Base-by-base conservation (phyloP, 1,140 invertebrate genomes). In the Plutomurus gul region DNA sequence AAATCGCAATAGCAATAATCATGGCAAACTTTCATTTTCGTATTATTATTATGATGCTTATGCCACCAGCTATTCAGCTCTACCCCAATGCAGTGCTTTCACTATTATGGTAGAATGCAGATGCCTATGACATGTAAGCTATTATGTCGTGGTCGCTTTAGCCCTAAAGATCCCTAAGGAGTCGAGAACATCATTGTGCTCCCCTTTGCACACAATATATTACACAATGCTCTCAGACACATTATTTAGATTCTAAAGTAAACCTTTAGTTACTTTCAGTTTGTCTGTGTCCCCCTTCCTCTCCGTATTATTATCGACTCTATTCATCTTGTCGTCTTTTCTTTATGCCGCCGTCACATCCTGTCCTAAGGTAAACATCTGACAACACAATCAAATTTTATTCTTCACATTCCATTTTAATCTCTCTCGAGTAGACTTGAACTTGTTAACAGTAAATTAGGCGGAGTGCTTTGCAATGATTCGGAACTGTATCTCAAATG, bases 171-270 rank as follows among this genome's bases (percentile, higher is more conserved):
- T 65, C 56, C 56, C 56, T 10, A 18, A 65, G 56, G 56, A 65
- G n/a, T 33, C 4, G 56, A 65, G 56, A 65, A 65, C 56, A 65
- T 65, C 27, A 33, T 33, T 65, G 56, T 65, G 36, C 30, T 65
- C 56, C 6, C 16, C 18, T n/a, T 65, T 36, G 25, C n/a, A 51
- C 20, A 51, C 47, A 51, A 22, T 51, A 51, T 20, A 51, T 22
- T 22, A 22, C 25, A 49, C 0, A 49, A 49, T 60, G 6, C 33
- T 27, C 16, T 6, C 27, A 65, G 56, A 36, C 56, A 16, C 56
- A 65, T 36, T 65, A 65, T 65, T 65, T 33, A 30, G 11, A 13
- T 30, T 33, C 30, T 65, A 65, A 65, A 30, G 36, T 25, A 11
- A 60, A 33, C 11, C 56, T 49, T 49, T 49, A 49, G 46, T 49